A percentile compares a stretch with the other conserved stretches of the same genome.
Conservation (phyloP, 92 coral and sea anemone species). For the Siderastrea radians region DNA sequence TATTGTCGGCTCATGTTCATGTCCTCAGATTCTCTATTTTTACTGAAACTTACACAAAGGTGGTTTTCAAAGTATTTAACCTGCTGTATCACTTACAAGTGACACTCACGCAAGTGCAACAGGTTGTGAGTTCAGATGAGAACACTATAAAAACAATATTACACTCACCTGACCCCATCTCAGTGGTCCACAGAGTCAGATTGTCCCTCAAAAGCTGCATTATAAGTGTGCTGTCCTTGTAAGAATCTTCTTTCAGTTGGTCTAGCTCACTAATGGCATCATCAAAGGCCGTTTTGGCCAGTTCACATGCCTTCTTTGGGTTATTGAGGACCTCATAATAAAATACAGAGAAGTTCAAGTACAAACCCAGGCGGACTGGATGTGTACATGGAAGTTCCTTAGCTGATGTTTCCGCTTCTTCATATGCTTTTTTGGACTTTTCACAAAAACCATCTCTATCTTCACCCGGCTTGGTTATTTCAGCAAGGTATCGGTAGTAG, state of each 20-base stretch:
- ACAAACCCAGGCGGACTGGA: slow-evolving; percentile 83
- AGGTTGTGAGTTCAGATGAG: too few relatives aligned
- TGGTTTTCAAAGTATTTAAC: too few relatives aligned
- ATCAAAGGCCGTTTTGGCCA: slow-evolving; percentile 85
- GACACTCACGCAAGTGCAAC: too few relatives aligned
- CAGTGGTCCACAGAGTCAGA: slow-evolving; percentile 82
- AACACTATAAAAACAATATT: too few relatives aligned
- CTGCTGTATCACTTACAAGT: too few relatives aligned
- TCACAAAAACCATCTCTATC: slow-evolving; percentile 16
- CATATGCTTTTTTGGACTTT: slow-evolving; percentile 53
- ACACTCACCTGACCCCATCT: slow-evolving; percentile 6
- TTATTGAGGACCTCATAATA: slow-evolving; percentile 69
- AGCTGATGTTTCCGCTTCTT: slow-evolving; percentile 52
- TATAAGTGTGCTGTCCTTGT: slow-evolving; percentile 84
- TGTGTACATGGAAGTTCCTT: slow-evolving; percentile 38
- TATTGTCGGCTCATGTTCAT: too few relatives aligned
- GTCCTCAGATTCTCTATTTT: too few relatives aligned
- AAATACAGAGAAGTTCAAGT: slow-evolving; percentile 76
- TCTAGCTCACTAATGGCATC: slow-evolving; percentile 82
- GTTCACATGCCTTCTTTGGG: slow-evolving; percentile 62
- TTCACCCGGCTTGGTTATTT: slow-evolving; percentile 23
- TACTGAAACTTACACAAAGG: too few relatives aligned
- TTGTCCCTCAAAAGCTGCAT: slow-evolving; percentile 88
- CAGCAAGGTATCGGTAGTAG: slow-evolving; percentile 78
- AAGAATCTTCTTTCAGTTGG: slow-evolving; percentile 69